A percentile compares a stretch with the other conserved stretches of the same genome.
These are phyloP conservation scores for Drosophila parabipectinata DNA, from an alignment of 1,140 invertebrate species.

Conservation along the genomic window DNA sequence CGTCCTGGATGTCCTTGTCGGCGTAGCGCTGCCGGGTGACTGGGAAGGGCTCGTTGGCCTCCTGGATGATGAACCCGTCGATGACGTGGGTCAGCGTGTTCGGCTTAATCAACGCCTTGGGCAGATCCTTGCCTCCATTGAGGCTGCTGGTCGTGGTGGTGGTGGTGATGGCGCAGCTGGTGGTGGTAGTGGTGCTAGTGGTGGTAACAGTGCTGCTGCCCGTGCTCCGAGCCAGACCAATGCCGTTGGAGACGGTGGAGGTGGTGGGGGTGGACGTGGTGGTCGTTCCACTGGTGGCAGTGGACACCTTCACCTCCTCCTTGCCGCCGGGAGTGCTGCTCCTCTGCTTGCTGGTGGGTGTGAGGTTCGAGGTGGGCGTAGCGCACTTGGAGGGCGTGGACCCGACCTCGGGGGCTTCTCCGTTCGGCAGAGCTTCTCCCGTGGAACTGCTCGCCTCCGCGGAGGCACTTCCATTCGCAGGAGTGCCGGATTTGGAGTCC, in stretches of 20 bases:
- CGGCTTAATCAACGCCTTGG: slow-evolving; percentile 98
- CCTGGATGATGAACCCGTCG: slow-evolving; percentile 98
- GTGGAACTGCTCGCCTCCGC: slow-evolving; percentile 62
- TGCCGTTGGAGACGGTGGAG: slow-evolving; percentile 36
- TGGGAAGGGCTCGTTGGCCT: slow-evolving; percentile 95
- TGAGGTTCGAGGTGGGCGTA: slow-evolving; percentile 61
- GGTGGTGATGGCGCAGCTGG: slow-evolving; percentile 23
- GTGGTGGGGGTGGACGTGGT: slow-evolving; percentile 65
- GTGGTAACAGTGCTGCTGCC: slow-evolving; percentile 21
- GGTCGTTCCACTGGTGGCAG: slow-evolving; percentile 68
- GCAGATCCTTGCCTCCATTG: slow-evolving; percentile 87
- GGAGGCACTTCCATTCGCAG: slow-evolving; percentile 17
- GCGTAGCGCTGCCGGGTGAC: slow-evolving; percentile 88
- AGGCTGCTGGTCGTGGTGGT: slow-evolving; percentile 26
- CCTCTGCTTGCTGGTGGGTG: slow-evolving; percentile 47
- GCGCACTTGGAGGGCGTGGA: slow-evolving; percentile 76
- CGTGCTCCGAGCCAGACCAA: slow-evolving; percentile 21
- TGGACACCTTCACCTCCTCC: slow-evolving; percentile 61
- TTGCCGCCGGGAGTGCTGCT: slow-evolving; percentile 66
- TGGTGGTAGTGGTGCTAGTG: slow-evolving; percentile 8
- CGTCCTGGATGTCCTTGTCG: slow-evolving; percentile 86
- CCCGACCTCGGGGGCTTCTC: slow-evolving; percentile 51
- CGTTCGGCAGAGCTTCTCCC: slow-evolving; percentile 39
- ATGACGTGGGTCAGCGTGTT: slow-evolving; percentile 98
- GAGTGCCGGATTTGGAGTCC: slow-evolving; percentile 14